phyloP scores from a whole-genome alignment of 2,888 invertebrate species.

The Agrochola litura region DNA sequence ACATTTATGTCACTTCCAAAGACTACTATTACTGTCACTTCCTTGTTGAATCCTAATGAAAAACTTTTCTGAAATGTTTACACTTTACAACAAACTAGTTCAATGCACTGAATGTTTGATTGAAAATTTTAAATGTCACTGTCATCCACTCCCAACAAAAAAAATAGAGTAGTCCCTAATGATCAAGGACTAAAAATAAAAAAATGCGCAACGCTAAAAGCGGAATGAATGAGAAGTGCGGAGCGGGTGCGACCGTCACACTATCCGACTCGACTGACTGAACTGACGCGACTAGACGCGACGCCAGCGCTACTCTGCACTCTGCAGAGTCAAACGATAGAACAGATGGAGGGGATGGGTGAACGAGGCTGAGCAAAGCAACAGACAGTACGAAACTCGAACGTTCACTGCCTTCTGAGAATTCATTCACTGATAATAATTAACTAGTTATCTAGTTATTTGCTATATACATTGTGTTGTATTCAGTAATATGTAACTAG shows the following conservation, averaged over 20 bases:
- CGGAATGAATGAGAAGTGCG: constrained; percentile 33
- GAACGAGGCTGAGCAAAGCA: constrained; percentile 70
- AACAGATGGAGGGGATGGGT: constrained; percentile 67
- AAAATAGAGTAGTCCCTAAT: constrained; percentile 35
- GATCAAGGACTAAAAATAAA: background rate
- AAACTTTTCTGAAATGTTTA: constrained; percentile 49
- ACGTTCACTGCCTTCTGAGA: constrained; percentile 84
- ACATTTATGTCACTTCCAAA: constrained; percentile 49
- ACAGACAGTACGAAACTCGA: constrained; percentile 76
- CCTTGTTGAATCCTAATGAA: constrained; percentile 29
- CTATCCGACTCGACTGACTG: constrained; percentile 44
- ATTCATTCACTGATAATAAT: constrained; percentile 82
- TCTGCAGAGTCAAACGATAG: constrained; percentile 1
- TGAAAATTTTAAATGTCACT: constrained; percentile 47
- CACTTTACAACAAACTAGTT: constrained; percentile 16
- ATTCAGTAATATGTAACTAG: constrained; percentile 61
- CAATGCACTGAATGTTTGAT: background rate
- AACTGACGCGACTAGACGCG: constrained; percentile 26
- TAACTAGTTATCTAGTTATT: constrained; percentile 78
- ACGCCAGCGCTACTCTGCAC: constrained; percentile 47
- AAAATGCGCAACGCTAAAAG: constrained; percentile 19
- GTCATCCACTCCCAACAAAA: constrained; percentile 17
- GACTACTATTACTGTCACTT: too few relatives aligned
- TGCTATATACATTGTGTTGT: constrained; percentile 75
- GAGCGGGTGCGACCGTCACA: constrained; percentile 22